Evolutionary conservation across 2,888 invertebrate species (phyloP).

Genomic region (Oxycera nigricornis): DNA sequence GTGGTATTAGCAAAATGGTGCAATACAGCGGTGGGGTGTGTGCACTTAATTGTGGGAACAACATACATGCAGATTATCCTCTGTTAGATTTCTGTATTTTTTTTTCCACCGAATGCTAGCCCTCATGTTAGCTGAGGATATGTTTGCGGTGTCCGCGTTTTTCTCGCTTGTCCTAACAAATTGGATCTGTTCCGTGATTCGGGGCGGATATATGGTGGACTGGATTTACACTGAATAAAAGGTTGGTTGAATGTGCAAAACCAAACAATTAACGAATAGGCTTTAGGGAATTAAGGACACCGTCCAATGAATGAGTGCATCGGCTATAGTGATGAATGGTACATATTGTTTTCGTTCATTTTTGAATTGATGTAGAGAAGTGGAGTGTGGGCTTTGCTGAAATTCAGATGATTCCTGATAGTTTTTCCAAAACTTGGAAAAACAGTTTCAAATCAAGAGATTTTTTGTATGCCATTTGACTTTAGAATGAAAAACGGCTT

Average conservation of each 20-base stretch:
- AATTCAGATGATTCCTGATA: no score
- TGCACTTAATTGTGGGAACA: conserved; percentile 39
- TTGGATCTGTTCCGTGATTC: background rate
- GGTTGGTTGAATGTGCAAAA: conserved; percentile 26
- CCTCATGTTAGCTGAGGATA: conserved; percentile 26
- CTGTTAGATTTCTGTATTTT: conserved; percentile 13
- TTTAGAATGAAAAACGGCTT: no score
- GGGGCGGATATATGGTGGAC: background rate
- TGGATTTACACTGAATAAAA: conserved; percentile 30
- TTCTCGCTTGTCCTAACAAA: conserved; percentile 1
- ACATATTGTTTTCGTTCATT: no score
- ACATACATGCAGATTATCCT: conserved; percentile 37
- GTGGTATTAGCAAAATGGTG: conserved; percentile 36
- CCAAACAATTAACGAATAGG: conserved; percentile 37
- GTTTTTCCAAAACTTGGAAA: no score
- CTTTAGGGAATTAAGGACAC: conserved; percentile 25
- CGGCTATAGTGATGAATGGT: no score
- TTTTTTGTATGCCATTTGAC: no score
- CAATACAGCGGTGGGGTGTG: conserved; percentile 11
- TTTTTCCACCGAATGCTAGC: background rate
- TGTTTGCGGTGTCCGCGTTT: conserved; percentile 4
- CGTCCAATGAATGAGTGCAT: conserved; percentile 9
- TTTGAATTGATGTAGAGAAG: no score
- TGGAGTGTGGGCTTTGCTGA: no score
- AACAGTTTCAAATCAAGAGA: no score